These are phyloP conservation scores for Stigmatopora argus DNA, from an alignment of 2,113 vertebrate species.

Conservation along the genomic window DNA sequence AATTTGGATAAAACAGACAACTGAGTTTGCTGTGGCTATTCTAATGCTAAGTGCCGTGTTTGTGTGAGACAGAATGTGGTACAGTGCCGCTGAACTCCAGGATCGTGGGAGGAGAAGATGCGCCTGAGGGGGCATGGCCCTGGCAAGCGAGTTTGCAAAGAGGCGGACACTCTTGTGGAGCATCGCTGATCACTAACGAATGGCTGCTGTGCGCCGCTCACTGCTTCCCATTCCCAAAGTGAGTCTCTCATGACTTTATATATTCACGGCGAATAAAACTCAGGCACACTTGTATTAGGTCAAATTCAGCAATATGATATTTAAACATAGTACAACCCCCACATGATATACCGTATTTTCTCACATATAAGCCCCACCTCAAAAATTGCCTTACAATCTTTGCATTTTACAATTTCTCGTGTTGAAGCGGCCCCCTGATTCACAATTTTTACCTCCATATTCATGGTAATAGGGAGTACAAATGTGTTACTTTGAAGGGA, in stretches of 20 bases:
- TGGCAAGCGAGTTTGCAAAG: background rate
- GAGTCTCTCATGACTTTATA: background rate
- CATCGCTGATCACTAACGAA: slow-evolving; percentile 1
- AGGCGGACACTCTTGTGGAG: background rate
- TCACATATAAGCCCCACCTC: background rate
- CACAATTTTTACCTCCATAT: too few species aligned
- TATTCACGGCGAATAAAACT: background rate
- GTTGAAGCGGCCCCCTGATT: too few species aligned
- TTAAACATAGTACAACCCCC: background rate
- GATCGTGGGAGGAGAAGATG: background rate
- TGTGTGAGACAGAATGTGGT: slow-evolving; percentile 3
- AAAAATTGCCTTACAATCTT: background rate
- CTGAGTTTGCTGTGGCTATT: too few species aligned
- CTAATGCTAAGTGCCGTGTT: too few species aligned
- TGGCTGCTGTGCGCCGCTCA: slow-evolving; percentile 10
- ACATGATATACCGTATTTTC: background rate
- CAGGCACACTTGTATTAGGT: background rate
- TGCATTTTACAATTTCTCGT: background rate
- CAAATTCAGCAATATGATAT: background rate
- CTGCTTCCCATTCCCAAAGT: background rate
- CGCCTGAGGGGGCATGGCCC: background rate
- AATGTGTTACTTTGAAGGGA: too few species aligned
- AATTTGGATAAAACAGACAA: too few species aligned
- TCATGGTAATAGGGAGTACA: too few species aligned
- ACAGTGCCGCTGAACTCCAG: background rate